Evolutionary conservation across 2,888 invertebrate genomes (phyloP).

Genomic region (Ferrisia virgata): DNA sequence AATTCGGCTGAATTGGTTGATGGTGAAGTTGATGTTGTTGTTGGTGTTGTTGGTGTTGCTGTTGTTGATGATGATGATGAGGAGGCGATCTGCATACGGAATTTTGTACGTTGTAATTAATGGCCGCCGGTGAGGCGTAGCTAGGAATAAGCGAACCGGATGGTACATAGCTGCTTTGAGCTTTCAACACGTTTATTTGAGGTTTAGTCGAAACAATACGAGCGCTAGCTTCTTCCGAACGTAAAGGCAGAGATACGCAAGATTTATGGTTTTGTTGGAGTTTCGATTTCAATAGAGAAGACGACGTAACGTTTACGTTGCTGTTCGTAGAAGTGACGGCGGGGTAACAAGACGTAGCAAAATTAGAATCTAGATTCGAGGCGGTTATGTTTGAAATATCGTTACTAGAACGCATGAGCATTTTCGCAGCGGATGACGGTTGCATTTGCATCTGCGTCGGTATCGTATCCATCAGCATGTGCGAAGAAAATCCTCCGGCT

Average conservation of each 20-base stretch:
- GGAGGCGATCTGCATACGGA: constrained; percentile 62
- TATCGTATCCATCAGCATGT: constrained; percentile 42
- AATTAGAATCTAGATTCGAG: background rate
- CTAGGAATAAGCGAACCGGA: constrained; percentile 55
- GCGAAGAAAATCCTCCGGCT: constrained; percentile 47
- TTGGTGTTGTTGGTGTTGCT: constrained; percentile 60
- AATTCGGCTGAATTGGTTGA: constrained; percentile 53
- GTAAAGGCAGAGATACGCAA: constrained; percentile 25
- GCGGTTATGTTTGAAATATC: background rate
- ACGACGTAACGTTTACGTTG: too few species aligned
- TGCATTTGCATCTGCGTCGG: background rate
- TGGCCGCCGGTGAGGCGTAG: constrained; percentile 6
- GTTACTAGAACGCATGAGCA: background rate
- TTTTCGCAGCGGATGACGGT: background rate
- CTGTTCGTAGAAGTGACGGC: background rate
- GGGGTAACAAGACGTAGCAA: background rate
- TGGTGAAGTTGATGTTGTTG: constrained; percentile 58
- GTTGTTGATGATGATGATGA: constrained; percentile 58
- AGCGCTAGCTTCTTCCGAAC: constrained; percentile 67
- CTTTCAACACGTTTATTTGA: constrained; percentile 72
- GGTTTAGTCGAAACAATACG: constrained; percentile 74
- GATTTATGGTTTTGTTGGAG: constrained; percentile 25
- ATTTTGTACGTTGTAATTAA: constrained; percentile 51
- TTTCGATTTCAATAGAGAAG: background rate
- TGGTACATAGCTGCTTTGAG: constrained; percentile 61